Percentiles rank a stretch among this genome's conserved stretches.
These are phyloP conservation scores for Eleutherodactylus coqui DNA, from an alignment of 2,797 vertebrate species.

Conservation along the genomic window DNA sequence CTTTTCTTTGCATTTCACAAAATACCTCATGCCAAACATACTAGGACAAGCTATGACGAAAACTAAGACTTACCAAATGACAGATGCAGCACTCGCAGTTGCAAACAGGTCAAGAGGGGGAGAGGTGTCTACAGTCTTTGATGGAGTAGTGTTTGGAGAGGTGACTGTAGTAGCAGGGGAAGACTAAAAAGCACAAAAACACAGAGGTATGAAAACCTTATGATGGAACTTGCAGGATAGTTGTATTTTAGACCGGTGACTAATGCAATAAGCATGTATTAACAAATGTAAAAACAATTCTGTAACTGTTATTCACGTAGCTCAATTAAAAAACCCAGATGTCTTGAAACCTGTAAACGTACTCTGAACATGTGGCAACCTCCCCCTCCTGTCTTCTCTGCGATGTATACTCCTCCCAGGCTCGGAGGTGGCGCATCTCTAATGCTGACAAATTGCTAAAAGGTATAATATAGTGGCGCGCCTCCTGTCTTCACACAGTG, in stretches of 20 bases:
- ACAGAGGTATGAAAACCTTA: conserved; percentile 50
- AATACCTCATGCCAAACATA: neutral
- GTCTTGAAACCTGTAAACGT: no score
- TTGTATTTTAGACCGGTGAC: neutral
- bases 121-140: conserved; percentile 89
- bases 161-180: conserved; percentile 86
- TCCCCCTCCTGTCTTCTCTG: no score
- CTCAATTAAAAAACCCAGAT: no score
- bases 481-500: no score
- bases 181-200: conserved; percentile 77
- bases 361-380: no score
- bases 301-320: no score
- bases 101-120: conserved; percentile 82
- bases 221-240: neutral
- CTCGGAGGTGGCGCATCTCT: no score
- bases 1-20: neutral
- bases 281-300: no score
- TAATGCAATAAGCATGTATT: neutral
- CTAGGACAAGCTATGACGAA: neutral
- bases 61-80: conserved; percentile 77
- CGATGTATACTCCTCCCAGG: no score
- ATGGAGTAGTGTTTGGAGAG: conserved; percentile 89
- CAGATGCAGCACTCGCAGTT: conserved; percentile 77
- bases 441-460: no score
- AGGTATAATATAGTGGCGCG: no score